These are phyloP conservation scores for Popillia japonica DNA, from an alignment of 1,140 invertebrate genomes.

Conservation along the genomic window DNA sequence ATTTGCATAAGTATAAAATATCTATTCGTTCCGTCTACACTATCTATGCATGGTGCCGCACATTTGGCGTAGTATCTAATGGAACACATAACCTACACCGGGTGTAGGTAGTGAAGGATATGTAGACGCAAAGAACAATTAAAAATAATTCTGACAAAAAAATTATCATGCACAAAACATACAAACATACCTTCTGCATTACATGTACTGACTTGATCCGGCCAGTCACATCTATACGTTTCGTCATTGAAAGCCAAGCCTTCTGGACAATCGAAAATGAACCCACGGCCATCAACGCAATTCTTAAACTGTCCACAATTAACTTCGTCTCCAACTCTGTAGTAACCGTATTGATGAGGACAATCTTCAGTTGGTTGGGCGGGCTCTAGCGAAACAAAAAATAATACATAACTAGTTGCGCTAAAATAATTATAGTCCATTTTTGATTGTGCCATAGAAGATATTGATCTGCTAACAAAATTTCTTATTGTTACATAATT, in stretches of 20 bases:
- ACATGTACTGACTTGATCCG: slow-evolving; percentile 79
- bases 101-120: too few relatives aligned
- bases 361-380: slow-evolving; percentile 78
- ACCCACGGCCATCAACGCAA: slow-evolving; percentile 76
- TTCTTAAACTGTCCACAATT: slow-evolving; percentile 87
- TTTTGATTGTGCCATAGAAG: too few relatives aligned
- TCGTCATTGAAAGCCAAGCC: slow-evolving; percentile 84
- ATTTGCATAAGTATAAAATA: too few relatives aligned
- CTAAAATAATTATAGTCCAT: too few relatives aligned
- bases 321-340: slow-evolving; percentile 72
- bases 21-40: too few relatives aligned
- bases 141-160: background rate
- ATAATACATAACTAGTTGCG: too few relatives aligned
- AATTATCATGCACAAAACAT: background rate
- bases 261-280: slow-evolving; percentile 67
- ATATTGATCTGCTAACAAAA: too few relatives aligned
- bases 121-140: too few relatives aligned
- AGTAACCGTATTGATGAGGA: slow-evolving; percentile 87
- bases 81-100: too few relatives aligned
- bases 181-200: slow-evolving; percentile 73
- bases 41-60: too few relatives aligned
- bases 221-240: slow-evolving; percentile 86
- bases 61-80: too few relatives aligned
- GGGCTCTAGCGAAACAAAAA: slow-evolving; percentile 60
- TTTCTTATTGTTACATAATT: too few relatives aligned